Evolutionary conservation across 2,113 vertebrate genomes (phyloP), one percentile per base, ranked within the genome.

Genomic region (Podilymbus podiceps): DNA sequence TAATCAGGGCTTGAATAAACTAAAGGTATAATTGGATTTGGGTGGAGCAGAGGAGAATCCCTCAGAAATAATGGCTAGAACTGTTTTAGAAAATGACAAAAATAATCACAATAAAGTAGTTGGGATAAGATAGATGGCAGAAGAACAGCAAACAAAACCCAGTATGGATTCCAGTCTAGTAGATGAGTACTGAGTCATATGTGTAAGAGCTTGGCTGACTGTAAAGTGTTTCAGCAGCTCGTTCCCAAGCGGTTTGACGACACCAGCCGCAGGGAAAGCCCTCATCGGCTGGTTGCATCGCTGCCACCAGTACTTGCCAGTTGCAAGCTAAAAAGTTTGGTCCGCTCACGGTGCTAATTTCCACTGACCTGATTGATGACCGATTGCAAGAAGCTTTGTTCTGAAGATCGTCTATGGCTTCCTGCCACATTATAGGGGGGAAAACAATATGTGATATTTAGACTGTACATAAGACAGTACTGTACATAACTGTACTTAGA

Each of bases 231-330:
- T 88, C 78, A 72, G 5, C 40, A 59, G 66, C 46, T 62, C 1
- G 0, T 78, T 83, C 59, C n/a, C 4, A 6, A 28, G 59, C 9
- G 27, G 18, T 60, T 42, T 78, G 33, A 35, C 38, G 5, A 16
- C 33, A 47, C 7, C 28, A 50, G 2, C n/a, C 3, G 0, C 30
- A 28, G 31, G 50, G 31, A 46, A 22, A 76, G 52, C 0, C 5
- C 25, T 60, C 18, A 6, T 30, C 49, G 40, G 18, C 30, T 1
- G 0, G 8, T 49, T 79, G 16, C 33, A 16, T 62, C 42, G 68
- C 60, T 68, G 25, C n/a, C 12, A 55, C 38, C 46, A 16, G 24
- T n/a, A 25, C 40, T 47, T 88, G 44, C 20, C 19, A 55, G 55
- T 2, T 40, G 11, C 35, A 44, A 42, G 44, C 15, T 52, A 21